phyloP scores from a whole-genome alignment of 1,140 invertebrate genomes.

The Hestina assimilis region DNA sequence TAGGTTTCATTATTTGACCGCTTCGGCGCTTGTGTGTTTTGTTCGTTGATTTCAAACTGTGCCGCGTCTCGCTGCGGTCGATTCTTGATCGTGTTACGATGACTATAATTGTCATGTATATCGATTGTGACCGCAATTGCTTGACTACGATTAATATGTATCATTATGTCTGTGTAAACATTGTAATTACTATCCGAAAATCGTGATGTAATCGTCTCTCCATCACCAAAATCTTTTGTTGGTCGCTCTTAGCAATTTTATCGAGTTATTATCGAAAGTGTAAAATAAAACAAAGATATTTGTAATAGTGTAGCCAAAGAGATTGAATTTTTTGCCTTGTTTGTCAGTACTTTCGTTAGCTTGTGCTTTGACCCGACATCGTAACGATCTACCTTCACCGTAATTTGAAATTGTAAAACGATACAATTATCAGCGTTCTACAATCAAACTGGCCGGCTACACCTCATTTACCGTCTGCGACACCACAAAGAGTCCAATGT shows the following conservation, averaged over 20 bases:
- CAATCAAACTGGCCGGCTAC: constrained; percentile 49
- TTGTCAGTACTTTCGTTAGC: not conserved
- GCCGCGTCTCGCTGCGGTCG: constrained; percentile 13
- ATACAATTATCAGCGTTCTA: constrained; percentile 49
- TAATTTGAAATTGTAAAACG: constrained; percentile 49
- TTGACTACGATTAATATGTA: constrained; percentile 10
- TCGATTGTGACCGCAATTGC: constrained; percentile 15
- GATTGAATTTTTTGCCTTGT: not conserved
- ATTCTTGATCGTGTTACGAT: constrained; percentile 11
- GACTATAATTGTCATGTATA: constrained; percentile 9
- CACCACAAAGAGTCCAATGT: constrained; percentile 52
- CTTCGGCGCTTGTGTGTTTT: constrained; percentile 32
- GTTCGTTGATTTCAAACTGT: constrained; percentile 29
- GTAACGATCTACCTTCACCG: constrained; percentile 22
- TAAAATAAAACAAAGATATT: not conserved
- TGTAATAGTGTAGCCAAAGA: not conserved
- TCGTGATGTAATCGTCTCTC: not conserved
- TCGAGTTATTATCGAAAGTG: not conserved
- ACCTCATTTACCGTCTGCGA: constrained; percentile 54
- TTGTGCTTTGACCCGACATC: constrained; percentile 25
- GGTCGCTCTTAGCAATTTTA: not conserved
- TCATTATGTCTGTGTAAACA: not conserved
- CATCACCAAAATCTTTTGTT: too few species aligned
- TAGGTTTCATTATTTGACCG: constrained; percentile 58
- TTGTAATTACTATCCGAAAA: not conserved